phyloP scores from a whole-genome alignment of 2,797 vertebrate species.

The Schizothorax lantsangensis region DNA sequence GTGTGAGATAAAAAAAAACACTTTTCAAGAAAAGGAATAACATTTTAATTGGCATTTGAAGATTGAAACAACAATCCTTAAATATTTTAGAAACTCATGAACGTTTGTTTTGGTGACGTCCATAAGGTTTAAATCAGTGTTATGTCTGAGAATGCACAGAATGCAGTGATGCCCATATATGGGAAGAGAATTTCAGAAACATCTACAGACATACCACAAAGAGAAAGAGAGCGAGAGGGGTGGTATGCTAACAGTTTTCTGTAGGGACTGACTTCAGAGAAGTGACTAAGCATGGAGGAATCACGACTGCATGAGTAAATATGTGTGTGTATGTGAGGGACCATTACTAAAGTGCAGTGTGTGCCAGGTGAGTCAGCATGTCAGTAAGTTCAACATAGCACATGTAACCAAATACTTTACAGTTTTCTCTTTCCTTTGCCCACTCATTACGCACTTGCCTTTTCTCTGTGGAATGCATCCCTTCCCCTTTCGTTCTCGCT shows the following conservation, averaged over 20 bases:
- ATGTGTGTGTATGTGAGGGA: constrained; percentile 16
- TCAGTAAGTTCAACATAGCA: constrained; percentile 38
- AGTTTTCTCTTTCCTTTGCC: constrained; percentile 30
- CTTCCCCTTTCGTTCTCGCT: constrained; percentile 14
- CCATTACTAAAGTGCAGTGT: constrained; percentile 43
- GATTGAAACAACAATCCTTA: constrained; percentile 17
- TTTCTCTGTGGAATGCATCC: constrained; percentile 45
- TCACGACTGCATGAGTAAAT: constrained; percentile 29
- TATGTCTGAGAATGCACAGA: constrained; percentile 50
- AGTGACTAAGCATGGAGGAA: constrained; percentile 53
- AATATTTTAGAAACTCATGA: constrained; percentile 8
- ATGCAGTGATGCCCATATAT: constrained; percentile 35
- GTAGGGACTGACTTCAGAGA: constrained; percentile 31
- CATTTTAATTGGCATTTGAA: constrained; percentile 32
- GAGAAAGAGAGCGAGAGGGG: not conserved
- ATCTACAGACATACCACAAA: not conserved
- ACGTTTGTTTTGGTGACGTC: constrained; percentile 45
- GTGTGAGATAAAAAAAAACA: not conserved
- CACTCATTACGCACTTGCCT: constrained; percentile 48
- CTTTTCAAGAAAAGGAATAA: constrained; percentile 1
- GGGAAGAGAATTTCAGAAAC: constrained; percentile 34
- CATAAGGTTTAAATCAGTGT: constrained; percentile 30
- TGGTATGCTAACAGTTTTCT: constrained; percentile 9
- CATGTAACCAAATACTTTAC: constrained; percentile 42
- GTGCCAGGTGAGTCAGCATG: constrained; percentile 50